phyloP scores from a whole-genome alignment of 1,140 invertebrate species.

The Caenorhabditis brenneri region DNA sequence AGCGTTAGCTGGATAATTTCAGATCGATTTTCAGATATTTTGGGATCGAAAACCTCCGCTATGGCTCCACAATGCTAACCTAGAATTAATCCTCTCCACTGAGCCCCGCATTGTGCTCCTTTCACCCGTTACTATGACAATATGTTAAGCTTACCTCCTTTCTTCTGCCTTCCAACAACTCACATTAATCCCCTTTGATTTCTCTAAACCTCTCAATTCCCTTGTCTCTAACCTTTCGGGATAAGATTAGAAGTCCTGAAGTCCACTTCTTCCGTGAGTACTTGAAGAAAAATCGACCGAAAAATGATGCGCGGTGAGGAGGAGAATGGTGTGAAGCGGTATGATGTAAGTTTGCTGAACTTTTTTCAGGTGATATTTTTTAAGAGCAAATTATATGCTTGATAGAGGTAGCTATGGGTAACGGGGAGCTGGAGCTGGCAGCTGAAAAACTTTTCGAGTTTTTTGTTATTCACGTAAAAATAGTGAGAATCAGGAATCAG shows the following conservation, averaged over 20 bases:
- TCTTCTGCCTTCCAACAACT: not conserved
- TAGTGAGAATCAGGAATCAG: too few species aligned
- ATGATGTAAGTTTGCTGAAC: not conserved
- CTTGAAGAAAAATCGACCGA: not conserved
- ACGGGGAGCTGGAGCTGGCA: too few species aligned
- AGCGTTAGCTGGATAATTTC: too few species aligned
- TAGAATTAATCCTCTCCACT: not conserved
- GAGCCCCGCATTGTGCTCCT: not conserved
- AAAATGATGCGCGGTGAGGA: not conserved
- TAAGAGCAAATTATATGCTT: not conserved
- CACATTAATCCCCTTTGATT: too few species aligned
- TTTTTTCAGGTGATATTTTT: not conserved
- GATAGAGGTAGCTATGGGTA: not conserved
- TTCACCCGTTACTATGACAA: conserved; percentile 27
- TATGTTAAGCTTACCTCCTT: not conserved
- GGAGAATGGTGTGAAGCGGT: not conserved
- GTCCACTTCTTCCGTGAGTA: not conserved
- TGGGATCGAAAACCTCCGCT: too few species aligned
- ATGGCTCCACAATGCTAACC: too few species aligned
- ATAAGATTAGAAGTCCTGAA: too few species aligned
- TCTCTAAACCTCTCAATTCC: too few species aligned
- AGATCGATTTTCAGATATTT: too few species aligned
- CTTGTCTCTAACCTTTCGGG: too few species aligned
- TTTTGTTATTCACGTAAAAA: too few species aligned
- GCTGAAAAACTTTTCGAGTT: too few species aligned